Conservation (phyloP, 2,113 vertebrate genomes). For the Onychostoma macrolepis region DNA sequence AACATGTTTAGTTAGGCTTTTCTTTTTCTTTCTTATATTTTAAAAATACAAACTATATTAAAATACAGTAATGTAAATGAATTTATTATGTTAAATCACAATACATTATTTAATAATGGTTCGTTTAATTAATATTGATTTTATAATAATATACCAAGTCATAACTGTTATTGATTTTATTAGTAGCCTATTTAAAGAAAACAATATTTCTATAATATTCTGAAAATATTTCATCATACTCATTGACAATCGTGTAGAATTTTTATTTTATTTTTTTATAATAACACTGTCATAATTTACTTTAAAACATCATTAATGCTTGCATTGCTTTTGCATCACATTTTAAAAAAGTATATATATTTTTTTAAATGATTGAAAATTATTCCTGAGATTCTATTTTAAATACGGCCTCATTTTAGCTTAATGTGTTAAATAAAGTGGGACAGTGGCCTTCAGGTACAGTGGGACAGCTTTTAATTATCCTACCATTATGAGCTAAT, state of each 20-base stretch:
- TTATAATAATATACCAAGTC: background rate
- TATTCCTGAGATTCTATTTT: background rate
- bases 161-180: background rate
- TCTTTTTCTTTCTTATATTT: too few relatives aligned
- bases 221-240: background rate
- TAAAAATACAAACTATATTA: background rate
- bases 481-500: background rate
- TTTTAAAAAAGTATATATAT: too few relatives aligned
- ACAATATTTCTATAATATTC: background rate
- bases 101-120: background rate
- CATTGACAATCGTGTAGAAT: too few relatives aligned
- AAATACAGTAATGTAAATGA: background rate
- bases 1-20: background rate
- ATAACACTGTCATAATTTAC: background rate
- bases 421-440: background rate
- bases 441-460: background rate
- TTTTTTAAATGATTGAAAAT: too few relatives aligned
- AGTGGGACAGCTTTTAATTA: background rate
- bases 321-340: background rate
- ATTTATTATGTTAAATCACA: background rate
- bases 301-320: background rate
- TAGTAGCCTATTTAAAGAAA: too few relatives aligned
- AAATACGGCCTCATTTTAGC: background rate
- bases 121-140: background rate
- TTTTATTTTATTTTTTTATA: background rate